phyloP scores from a whole-genome alignment of 2,888 invertebrate species.

The Eristalinus aeneus region DNA sequence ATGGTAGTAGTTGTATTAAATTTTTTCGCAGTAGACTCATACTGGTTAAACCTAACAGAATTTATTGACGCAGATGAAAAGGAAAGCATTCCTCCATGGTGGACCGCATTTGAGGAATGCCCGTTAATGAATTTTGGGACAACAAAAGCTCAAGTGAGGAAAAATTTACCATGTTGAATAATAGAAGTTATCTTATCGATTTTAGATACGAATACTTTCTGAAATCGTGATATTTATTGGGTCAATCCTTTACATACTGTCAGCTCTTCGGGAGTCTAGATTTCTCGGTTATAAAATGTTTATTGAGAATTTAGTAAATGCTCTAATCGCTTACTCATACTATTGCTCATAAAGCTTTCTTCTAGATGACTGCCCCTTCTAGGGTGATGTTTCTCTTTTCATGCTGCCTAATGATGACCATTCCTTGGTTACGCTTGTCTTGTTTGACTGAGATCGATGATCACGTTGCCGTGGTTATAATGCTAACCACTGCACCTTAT shows the following conservation, averaged over 20 bases:
- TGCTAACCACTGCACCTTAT: conserved; percentile 97
- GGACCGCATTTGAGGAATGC: conserved; percentile 79
- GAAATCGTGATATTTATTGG: conserved; percentile 91
- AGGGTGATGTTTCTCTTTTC: conserved; percentile 97
- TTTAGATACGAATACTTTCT: conserved; percentile 86
- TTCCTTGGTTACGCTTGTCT: conserved; percentile 91
- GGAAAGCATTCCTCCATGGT: conserved; percentile 76
- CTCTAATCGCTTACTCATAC: not conserved
- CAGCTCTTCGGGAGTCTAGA: conserved; percentile 92
- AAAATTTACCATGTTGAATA: not conserved
- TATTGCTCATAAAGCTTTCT: conserved; percentile 43
- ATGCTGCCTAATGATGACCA: conserved; percentile 91
- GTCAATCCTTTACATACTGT: conserved; percentile 90
- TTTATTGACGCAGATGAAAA: conserved; percentile 76
- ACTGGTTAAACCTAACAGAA: conserved; percentile 79
- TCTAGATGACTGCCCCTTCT: conserved; percentile 92
- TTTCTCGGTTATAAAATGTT: conserved; percentile 97
- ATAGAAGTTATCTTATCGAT: not conserved
- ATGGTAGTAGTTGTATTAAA: too few species aligned
- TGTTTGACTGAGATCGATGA: conserved; percentile 95
- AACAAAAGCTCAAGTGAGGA: conserved; percentile 75
- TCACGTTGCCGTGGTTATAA: conserved; percentile 94
- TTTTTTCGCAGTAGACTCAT: conserved; percentile 75
- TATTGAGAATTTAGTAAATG: conserved; percentile 94
- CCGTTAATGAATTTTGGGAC: conserved; percentile 79